These are phyloP conservation scores for Mechanitis mazaeus DNA, from an alignment of 2,888 invertebrate species.

Conservation along the genomic window DNA sequence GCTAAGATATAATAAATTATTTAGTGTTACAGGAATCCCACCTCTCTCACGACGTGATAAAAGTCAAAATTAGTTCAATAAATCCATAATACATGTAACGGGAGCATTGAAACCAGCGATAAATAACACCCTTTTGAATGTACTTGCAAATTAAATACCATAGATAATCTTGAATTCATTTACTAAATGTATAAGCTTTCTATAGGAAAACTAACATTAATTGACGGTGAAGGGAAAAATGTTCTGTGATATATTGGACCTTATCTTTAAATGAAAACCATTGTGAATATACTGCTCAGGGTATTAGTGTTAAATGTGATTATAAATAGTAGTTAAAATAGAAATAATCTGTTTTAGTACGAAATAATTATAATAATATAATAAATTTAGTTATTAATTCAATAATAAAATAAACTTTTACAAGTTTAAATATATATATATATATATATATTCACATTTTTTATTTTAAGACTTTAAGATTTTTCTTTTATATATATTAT, in stretches of 20 bases:
- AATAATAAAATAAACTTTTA: too few species aligned
- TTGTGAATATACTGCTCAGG: too few species aligned
- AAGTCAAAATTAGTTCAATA: neutral
- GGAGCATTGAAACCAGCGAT: conserved; percentile 11
- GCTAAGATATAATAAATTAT: neutral
- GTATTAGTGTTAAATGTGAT: too few species aligned
- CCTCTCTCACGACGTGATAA: neutral
- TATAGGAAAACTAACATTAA: conserved; percentile 2
- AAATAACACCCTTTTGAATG: conserved; percentile 15
- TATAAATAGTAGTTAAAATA: too few species aligned
- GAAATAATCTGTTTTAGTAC: too few species aligned
- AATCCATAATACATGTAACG: conserved; percentile 4
- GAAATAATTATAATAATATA: too few species aligned
- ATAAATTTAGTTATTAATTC: too few species aligned
- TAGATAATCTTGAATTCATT: conserved; percentile 24
- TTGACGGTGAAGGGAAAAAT: neutral
- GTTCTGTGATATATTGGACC: neutral
- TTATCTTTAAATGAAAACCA: too few species aligned
- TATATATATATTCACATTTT: too few species aligned
- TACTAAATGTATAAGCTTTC: conserved; percentile 22
- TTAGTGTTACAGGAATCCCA: neutral
- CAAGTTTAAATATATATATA: too few species aligned
- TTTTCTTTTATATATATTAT: too few species aligned
- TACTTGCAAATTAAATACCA: conserved; percentile 23
- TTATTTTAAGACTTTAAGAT: too few species aligned